Base-by-base conservation (phyloP, 2,113 vertebrate species). In the Hemibagrus wyckioides region DNA sequence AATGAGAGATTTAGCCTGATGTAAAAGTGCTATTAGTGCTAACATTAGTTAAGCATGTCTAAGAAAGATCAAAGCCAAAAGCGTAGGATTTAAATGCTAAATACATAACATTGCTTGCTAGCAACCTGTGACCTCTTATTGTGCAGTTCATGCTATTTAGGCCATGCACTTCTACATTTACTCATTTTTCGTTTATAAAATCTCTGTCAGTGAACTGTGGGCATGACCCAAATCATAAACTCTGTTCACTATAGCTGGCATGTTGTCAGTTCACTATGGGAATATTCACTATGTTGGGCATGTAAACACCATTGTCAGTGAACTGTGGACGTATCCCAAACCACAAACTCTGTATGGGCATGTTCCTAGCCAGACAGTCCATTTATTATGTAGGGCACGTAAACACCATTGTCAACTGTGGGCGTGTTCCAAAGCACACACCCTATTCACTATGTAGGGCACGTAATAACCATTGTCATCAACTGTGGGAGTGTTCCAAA, bases 11-110 rank as follows among this genome's bases (percentile, higher is more conserved):
- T 63, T 28, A 82, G 36, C 36, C 3, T 0, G 21, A 82, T 63
- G 23, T 61, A 61, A 82, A 82, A 82, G 56, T 61, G 80, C 80
- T 44, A 63, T 61, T 44, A 82, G 56, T 6, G 19, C 19, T 61
- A 81, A 56, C 13, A 63, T 82, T 82, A 63, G 80, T 61, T 3
- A 23, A 44, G 80, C 44, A 39, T 44, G 13, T 80, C 30, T 82
- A 36, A 82, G 33, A 61, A 81, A 81, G 19, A 39, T 11, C 79
- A 59, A 39, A 23, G 80, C 33, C 54, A 39, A 41, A 39, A 10
- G 1, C 2, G 33, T 50, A 9, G 44, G 71, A 75, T 9, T 23
- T 79, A 30, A 30, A 23, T 11, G 52, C 7, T 36, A 11, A 80
- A 80, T 25, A 44, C 25, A 1, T 50, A 50, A 48, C 23, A 28